Percentiles rank a stretch among this genome's conserved stretches.
These are phyloP conservation scores for Cervus canadensis DNA, from an alignment of 2,113 vertebrate species.

Conservation along the genomic window DNA sequence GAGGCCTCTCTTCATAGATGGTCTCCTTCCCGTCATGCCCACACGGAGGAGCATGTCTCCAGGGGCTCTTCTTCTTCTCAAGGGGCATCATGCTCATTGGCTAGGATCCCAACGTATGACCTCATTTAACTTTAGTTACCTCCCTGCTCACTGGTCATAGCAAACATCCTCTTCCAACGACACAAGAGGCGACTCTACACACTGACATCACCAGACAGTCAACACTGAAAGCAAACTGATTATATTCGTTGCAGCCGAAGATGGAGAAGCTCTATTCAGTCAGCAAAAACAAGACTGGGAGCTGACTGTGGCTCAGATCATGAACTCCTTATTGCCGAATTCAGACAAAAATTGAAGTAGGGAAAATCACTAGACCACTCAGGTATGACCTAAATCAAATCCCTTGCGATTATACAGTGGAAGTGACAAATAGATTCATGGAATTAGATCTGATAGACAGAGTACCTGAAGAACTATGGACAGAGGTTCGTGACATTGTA, in stretches of 20 bases:
- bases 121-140: not conserved
- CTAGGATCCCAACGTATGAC: not conserved
- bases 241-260: not conserved
- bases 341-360: not conserved
- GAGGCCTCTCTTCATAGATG: not conserved
- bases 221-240: not conserved
- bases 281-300: not conserved
- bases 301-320: not conserved
- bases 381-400: not conserved
- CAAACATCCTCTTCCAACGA: not conserved
- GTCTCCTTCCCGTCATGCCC: not conserved
- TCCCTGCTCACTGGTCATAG: not conserved
- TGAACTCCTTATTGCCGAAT: not conserved
- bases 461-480: not conserved
- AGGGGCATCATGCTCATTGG: not conserved
- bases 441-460: not conserved
- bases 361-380: not conserved
- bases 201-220: not conserved
- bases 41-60: fast-evolving
- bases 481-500: not conserved
- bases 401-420: not conserved
- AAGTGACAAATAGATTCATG: not conserved
- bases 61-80: not conserved
- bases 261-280: not conserved
- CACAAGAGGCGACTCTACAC: not conserved